Conservation (phyloP, 1,140 invertebrate genomes). For the Xylocopa sonorina region DNA sequence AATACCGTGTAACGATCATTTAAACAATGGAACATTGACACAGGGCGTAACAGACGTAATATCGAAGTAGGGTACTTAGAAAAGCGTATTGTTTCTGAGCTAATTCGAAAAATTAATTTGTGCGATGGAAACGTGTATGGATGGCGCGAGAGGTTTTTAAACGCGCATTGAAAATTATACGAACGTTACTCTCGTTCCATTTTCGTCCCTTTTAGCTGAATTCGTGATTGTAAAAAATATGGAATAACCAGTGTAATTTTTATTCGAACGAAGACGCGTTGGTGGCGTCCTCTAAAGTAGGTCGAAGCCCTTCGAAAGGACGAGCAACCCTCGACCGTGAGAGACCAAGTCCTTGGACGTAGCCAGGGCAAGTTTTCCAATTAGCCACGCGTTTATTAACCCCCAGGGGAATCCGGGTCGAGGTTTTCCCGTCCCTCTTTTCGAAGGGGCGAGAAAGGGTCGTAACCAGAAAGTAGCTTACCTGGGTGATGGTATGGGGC, state of each 20-base stretch:
- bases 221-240: no score
- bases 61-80: no score
- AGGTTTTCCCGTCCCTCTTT: neutral
- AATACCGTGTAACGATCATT: neutral
- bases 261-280: neutral
- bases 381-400: conserved; percentile 38
- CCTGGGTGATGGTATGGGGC: conserved; percentile 74
- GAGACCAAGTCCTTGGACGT: conserved; percentile 27
- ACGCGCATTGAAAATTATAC: no score
- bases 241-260: no score
- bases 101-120: no score
- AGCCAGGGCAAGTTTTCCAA: conserved; percentile 31
- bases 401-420: conserved; percentile 15
- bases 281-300: neutral
- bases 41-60: neutral
- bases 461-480: conserved; percentile 52
- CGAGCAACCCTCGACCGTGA: conserved; percentile 8
- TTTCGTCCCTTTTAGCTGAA: no score
- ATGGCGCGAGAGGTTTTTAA: no score
- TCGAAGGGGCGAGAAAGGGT: conserved; percentile 17
- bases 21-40: neutral
- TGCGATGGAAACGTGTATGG: no score
- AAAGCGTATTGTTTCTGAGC: neutral
- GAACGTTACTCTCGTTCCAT: no score
- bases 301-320: conserved; percentile 15